Base-by-base conservation (phyloP, 2,888 invertebrate genomes). In the Meganola albula region DNA sequence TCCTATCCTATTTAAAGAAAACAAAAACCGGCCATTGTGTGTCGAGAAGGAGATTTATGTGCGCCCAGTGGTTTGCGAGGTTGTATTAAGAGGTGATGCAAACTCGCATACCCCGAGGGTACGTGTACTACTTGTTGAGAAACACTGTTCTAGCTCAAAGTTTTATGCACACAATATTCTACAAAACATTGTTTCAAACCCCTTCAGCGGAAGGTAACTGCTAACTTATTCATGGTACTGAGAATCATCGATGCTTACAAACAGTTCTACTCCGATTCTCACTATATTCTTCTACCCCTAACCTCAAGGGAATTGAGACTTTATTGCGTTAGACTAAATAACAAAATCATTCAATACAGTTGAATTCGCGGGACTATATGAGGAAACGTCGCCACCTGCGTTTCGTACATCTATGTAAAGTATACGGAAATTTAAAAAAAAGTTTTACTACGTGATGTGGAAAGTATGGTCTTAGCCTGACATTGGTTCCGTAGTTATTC, bases 191-290 rank as follows among this genome's bases (percentile, higher is more conserved):
- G 52, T 48, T 59, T 51, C 35, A 24, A 33, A 10, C 44, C 48
- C 40, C 28, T 39, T 44, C 52, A 50, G 51, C 49, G 55, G 55
- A 51, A 49, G 48, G 53, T 44, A 47, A 52, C 58, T 58, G 48
- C 44, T 66, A 56, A 65, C 56, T 67, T 65, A 67, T 67, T 67
- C 64, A 65, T 62, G 42, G 48, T 53, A 40, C 56, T 43, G 52
- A 52, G 54, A 60, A 58, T 58, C 63, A 58, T 64, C 59, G 61
- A 56, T 61, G 44, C 50, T 44, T 53, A 63, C 61, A 59, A 56
- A 59, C 61, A 56, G 63, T 56, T 63, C 50, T 53, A 52, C 56
- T 58, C 52, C 52, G 53, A 61, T 59, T 60, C 47, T 37, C 44
- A 42, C 41, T 31, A 34, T 31, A 28, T 36, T 27, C 38, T 35